phyloP scores from a whole-genome alignment of 2,113 vertebrate species.

The Electrona antarctica region DNA sequence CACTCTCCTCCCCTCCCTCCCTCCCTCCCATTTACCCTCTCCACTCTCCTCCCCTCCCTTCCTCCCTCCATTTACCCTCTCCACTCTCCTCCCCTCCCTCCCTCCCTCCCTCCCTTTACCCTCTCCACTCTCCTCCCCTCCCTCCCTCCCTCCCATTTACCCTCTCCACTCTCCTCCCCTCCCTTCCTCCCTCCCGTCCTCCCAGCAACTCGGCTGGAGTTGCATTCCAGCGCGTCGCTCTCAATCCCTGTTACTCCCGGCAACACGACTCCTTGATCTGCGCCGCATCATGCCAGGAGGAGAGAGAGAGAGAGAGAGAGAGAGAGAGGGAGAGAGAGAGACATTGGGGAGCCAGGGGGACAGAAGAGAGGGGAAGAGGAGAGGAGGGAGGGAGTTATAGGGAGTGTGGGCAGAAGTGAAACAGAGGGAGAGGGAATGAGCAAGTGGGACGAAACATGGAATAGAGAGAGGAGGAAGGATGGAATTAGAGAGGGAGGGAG shows the following conservation, averaged over 20 bases:
- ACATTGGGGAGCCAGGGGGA: conserved; percentile 9
- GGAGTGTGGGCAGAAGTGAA: background rate
- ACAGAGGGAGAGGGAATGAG: background rate
- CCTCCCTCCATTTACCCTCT: too few relatives aligned
- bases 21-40: too few relatives aligned
- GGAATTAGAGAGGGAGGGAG: background rate
- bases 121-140: conserved; percentile 16
- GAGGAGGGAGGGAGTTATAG: background rate
- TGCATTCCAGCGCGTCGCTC: conserved; percentile 73
- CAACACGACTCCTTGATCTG: conserved; percentile 77
- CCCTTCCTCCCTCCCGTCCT: conserved; percentile 57
- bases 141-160: conserved; percentile 35
- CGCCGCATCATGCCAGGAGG: conserved; percentile 65
- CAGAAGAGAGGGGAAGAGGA: background rate
- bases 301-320: conserved; percentile 17
- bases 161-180: conserved; percentile 45
- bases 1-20: too few relatives aligned
- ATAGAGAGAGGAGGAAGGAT: background rate
- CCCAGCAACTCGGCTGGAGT: conserved; percentile 73
- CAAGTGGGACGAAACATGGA: background rate
- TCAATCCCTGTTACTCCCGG: conserved; percentile 73
- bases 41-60: too few relatives aligned
- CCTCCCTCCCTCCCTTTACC: too few relatives aligned
- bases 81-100: too few relatives aligned
- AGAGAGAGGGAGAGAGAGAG: conserved; percentile 13